These are phyloP conservation scores for Pantherophis guttatus DNA, from an alignment of 2,113 vertebrate genomes.

Conservation along the genomic window DNA sequence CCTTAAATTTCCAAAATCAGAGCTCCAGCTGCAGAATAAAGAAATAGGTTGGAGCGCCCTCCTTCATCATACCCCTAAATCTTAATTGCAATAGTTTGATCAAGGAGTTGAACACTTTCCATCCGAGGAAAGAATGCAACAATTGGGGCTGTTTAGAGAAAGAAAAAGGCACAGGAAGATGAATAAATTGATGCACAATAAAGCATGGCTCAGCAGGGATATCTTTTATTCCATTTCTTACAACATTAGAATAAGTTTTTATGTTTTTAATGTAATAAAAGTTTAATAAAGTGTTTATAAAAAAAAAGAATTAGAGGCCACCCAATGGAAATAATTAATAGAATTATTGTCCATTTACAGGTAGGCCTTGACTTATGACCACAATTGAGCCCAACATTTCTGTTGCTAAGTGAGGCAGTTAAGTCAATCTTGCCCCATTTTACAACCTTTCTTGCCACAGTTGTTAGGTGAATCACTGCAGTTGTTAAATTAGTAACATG, in stretches of 20 bases:
- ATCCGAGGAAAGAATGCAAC: background rate
- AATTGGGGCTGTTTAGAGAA: background rate
- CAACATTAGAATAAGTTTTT: background rate
- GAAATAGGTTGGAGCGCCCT: background rate
- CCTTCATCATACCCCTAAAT: background rate
- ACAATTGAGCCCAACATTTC: background rate
- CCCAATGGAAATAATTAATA: background rate
- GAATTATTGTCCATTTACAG: background rate
- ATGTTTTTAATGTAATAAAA: too few species aligned
- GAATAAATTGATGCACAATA: background rate
- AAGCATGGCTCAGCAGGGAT: background rate
- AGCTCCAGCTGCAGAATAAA: background rate
- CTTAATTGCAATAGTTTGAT: background rate
- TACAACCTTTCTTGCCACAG: background rate
- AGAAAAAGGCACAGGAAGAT: background rate
- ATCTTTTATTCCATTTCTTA: background rate
- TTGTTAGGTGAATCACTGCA: background rate
- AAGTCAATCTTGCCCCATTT: background rate
- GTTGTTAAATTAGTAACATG: background rate
- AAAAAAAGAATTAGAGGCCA: background rate
- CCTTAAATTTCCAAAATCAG: background rate
- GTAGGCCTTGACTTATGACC: background rate
- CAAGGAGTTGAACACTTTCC: background rate
- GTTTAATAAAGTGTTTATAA: too few species aligned
- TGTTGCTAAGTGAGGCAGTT: background rate